These are phyloP conservation scores for Mustela nigripes DNA, from an alignment of 2,113 vertebrate genomes.

Conservation along the genomic window DNA sequence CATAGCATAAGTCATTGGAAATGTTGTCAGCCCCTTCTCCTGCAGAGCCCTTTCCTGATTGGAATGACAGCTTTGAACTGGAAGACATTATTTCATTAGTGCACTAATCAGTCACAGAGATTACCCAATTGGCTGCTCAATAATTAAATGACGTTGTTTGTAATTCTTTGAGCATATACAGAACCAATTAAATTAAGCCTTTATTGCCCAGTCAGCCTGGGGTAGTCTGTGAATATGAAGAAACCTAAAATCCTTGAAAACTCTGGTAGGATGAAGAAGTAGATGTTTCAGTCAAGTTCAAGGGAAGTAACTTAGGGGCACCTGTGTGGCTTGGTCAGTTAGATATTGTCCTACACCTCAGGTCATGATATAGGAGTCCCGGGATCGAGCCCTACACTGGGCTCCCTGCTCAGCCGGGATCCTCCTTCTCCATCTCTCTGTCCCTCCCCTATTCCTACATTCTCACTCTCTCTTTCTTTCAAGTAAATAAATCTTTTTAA, in stretches of 20 bases:
- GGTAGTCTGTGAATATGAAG: slow-evolving; percentile 78
- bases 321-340: not conserved
- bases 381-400: not conserved
- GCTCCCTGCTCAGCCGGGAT: not conserved
- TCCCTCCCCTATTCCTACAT: not conserved
- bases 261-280: not conserved
- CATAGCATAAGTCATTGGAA: slow-evolving; percentile 43
- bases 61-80: slow-evolving; percentile 88
- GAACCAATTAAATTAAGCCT: slow-evolving; percentile 89
- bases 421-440: not conserved
- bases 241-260: slow-evolving; percentile 5
- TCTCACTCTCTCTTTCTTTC: not conserved
- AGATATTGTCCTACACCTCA: not conserved
- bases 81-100: slow-evolving; percentile 89
- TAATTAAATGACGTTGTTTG: slow-evolving; percentile 89
- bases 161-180: slow-evolving; percentile 88
- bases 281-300: not conserved
- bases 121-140: slow-evolving; percentile 88
- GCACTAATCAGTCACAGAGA: slow-evolving; percentile 87
- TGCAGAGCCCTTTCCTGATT: slow-evolving; percentile 84
- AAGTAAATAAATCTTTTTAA: not conserved
- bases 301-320: not conserved
- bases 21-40: slow-evolving; percentile 83
- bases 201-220: slow-evolving; percentile 76
- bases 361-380: not conserved